Evolutionary conservation across 2,113 vertebrate genomes (phyloP), one percentile per base, ranked within the genome.

Genomic region (Conger conger): DNA sequence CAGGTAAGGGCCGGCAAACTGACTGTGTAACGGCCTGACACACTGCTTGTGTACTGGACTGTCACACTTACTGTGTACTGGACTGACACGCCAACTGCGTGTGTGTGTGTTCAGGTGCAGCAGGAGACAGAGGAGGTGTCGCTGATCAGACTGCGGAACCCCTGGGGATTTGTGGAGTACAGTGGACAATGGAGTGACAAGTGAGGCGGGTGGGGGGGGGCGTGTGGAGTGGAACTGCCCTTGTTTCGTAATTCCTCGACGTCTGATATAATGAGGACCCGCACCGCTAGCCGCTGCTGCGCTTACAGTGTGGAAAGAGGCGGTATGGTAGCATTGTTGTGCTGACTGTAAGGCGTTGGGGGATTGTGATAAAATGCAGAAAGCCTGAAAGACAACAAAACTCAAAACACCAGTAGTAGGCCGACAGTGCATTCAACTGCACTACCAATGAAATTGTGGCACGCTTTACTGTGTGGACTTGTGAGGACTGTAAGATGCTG

Each of bases 111-210:
- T 77, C 85, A 96, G 95, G 91, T 96, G 79, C 90, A 3, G n/a
- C 92, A 86, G 60, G 86, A 33, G 0, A 83, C 89, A 0, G 88
- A 88, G 2, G 93, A 94, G 36, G 86, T 92, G 38, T 84, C 91
- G 42, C 63, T 96, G 86, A 84, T 95, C 83, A 93, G 87, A 84
- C 86, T 96, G 87, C 92, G 95, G 88, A 96, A 96, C 88, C 96
- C 96, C 16, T 96, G 96, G 96, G 96, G 96, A 15, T 96, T 95
- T 76, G 85, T 94, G 0, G 96, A 96, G 80, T 96, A 95, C 84
- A 82, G 84, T 0, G 95, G 96, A 42, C 92, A 95, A 1, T 96
- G 95, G 95, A 95, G 95, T 86, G 96, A 96, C 89, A 94, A 91
- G 95, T 96, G 90, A 90, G 84, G 60, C 20, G 23, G 57, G 57